Evolutionary conservation across 2,113 vertebrate genomes (phyloP).

Genomic region (Actenoides lindsayi): DNA sequence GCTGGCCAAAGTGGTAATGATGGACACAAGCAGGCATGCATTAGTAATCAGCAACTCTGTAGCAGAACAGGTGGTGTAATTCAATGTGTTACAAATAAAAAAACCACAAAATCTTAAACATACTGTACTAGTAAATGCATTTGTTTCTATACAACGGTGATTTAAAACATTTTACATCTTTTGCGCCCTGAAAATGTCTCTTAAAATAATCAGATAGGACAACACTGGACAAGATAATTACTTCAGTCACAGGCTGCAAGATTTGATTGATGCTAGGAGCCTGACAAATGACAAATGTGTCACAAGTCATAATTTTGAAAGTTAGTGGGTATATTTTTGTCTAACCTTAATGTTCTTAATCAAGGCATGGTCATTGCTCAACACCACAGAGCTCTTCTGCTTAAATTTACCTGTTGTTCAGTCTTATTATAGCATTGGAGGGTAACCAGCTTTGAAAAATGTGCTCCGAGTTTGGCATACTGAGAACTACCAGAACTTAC

Average conservation of each 20-base stretch:
- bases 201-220: conserved; percentile 55
- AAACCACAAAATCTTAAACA: background rate
- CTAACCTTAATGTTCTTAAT: background rate
- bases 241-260: background rate
- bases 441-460: background rate
- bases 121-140: background rate
- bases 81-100: background rate
- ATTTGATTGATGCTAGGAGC: conserved; percentile 18
- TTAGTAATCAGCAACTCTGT: accelerated
- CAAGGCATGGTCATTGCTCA: background rate
- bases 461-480: background rate
- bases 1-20: background rate
- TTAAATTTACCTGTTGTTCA: background rate
- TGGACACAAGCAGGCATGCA: accelerated
- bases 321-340: background rate
- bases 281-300: background rate
- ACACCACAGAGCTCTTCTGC: background rate
- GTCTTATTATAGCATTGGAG: background rate
- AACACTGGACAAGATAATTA: background rate
- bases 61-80: background rate
- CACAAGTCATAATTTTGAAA: background rate
- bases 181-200: conserved; percentile 39
- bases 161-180: conserved; percentile 37
- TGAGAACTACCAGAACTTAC: background rate
- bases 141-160: background rate